These are phyloP conservation scores for Urophycis tenuis DNA, from an alignment of 2,797 vertebrate species.

Conservation along the genomic window DNA sequence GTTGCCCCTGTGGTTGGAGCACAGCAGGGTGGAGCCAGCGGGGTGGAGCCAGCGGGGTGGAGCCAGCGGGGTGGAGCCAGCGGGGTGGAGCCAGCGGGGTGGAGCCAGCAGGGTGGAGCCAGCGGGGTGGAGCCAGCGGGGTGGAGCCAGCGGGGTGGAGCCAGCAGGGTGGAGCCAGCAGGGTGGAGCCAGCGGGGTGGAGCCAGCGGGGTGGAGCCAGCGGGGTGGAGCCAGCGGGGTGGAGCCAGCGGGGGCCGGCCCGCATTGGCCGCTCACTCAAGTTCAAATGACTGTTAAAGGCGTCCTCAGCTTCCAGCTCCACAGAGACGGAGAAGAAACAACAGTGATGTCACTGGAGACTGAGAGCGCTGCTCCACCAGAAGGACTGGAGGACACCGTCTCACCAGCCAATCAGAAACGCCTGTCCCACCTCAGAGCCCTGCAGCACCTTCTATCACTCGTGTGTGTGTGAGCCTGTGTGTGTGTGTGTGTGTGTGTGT, in stretches of 20 bases:
- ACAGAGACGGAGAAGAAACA: neutral
- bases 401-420: constrained; percentile 35
- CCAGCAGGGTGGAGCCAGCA: neutral
- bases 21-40: neutral
- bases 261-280: no score
- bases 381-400: neutral
- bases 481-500: constrained; percentile 13
- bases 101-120: neutral
- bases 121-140: neutral
- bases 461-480: neutral
- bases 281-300: neutral
- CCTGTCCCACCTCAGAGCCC: constrained; percentile 27
- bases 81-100: neutral
- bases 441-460: constrained; percentile 39
- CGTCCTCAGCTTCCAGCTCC: neutral
- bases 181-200: neutral
- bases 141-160: neutral
- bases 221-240: neutral
- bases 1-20: no score
- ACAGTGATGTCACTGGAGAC: neutral
- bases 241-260: no score
- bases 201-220: no score
- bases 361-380: constrained; percentile 8
- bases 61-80: neutral
- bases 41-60: neutral